Base-by-base conservation (phyloP, 2,113 vertebrate genomes). In the Myrmecobius fasciatus region DNA sequence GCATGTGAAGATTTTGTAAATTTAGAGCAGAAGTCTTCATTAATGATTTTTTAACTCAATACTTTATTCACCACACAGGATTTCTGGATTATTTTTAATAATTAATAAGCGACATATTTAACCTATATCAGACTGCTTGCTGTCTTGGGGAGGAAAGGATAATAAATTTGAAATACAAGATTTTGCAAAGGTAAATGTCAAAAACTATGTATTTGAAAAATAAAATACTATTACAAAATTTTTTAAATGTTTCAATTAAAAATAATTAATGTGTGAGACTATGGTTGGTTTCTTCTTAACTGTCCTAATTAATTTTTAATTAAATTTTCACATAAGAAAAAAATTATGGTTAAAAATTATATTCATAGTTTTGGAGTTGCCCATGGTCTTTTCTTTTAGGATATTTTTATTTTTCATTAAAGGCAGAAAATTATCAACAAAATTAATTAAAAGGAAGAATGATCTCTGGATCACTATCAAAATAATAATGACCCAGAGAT, bases 291-390 rank as follows among this genome's bases (percentile, higher is more conserved):
- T 90, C 8, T 91, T 96, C 8, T 91, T 96, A 60, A 95, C 94
- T 94, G 90, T 97, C 94, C 75, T 92, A 96, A 96, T 93, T 95
- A 97, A 48, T 91, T 96, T 93, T 43, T 92, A 22, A 97, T 94
- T 91, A 94, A 96, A 92, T 94, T 89, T 94, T 95, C n/a, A 9
- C 52, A 56, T 48, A 51, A 14, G n/a, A 75, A 91, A 48, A 43
- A 53, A 43, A 60, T 89, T 91, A 0, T 89, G 52, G 94, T 91
- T 52, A 94, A 46, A 92, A 93, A 1, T 88, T 91, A 93, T 94
- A 60, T 96, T 53, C 54, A 25, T 93, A 54, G 46, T 93, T 49
- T 93, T 88, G 1, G 43, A 54, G 51, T 92, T 95, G 60, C 56
- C 20, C 43, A 83, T 36, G 52, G 56, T 31, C 9, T 91, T 94